Percentiles rank a stretch among this genome's conserved stretches.
These are phyloP conservation scores for Subacronicta megacephala DNA, from an alignment of 2,888 invertebrate genomes.

Conservation along the genomic window DNA sequence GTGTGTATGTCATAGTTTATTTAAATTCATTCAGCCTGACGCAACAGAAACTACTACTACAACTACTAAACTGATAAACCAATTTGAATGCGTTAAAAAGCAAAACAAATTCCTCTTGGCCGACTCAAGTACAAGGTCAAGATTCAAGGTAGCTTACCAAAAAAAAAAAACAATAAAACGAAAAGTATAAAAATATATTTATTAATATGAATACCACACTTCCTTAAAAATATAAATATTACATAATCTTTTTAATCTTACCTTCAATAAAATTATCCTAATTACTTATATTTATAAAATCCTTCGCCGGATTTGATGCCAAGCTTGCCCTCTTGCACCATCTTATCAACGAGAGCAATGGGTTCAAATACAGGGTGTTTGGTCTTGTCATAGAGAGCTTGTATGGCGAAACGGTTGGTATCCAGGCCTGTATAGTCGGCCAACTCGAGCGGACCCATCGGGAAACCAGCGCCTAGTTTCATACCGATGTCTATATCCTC, in stretches of 20 bases:
- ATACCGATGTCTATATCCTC: slow-evolving; percentile 96
- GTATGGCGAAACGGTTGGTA: slow-evolving; percentile 92
- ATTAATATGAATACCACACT: neutral
- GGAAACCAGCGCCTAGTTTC: slow-evolving; percentile 96
- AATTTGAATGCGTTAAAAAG: too few species aligned
- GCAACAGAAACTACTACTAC: too few species aligned
- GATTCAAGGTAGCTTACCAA: too few species aligned
- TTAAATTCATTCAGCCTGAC: too few species aligned
- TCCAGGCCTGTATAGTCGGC: slow-evolving; percentile 94
- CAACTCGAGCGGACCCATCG: slow-evolving; percentile 94
- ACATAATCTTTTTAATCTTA: neutral
- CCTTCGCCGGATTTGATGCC: slow-evolving; percentile 96
- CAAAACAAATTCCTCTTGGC: too few species aligned
- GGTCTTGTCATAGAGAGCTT: slow-evolving; percentile 92
- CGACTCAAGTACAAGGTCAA: too few species aligned
- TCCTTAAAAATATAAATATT: neutral
- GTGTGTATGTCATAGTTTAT: too few species aligned
- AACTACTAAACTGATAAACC: too few species aligned
- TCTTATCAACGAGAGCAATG: slow-evolving; percentile 89
- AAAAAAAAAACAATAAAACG: neutral
- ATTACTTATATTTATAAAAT: slow-evolving; percentile 77
- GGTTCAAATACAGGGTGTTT: slow-evolving; percentile 61
- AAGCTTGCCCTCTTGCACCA: slow-evolving; percentile 94
- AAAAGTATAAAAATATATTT: slow-evolving; percentile 4
- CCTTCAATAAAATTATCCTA: neutral